These are phyloP conservation scores for Tokudaia muenninki DNA, from an alignment of 2,797 vertebrate genomes.

Conservation along the genomic window DNA sequence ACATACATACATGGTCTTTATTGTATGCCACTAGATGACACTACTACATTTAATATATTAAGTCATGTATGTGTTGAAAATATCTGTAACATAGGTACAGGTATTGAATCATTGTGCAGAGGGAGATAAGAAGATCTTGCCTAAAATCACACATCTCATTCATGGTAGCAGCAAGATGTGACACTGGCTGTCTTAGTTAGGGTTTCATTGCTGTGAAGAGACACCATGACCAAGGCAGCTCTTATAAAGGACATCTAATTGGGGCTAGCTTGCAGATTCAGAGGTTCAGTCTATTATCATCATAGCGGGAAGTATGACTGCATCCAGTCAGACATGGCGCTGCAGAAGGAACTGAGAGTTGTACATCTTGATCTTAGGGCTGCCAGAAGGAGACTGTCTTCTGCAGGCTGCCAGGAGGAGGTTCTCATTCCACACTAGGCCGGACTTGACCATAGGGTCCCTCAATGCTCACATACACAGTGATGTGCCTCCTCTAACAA, in stretches of 20 bases:
- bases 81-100: not conserved
- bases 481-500: too few relatives aligned
- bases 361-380: not conserved
- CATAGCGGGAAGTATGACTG: not conserved
- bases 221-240: not conserved
- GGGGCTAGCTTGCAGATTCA: not conserved
- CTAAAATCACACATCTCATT: not conserved
- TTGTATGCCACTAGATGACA: not conserved
- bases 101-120: not conserved
- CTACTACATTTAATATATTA: not conserved
- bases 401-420: not conserved
- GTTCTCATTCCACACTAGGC: not conserved
- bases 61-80: not conserved
- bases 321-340: not conserved
- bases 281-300: not conserved
- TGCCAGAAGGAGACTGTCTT: not conserved
- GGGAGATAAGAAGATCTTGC: not conserved
- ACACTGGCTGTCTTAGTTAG: not conserved
- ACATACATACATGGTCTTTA: not conserved
- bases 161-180: not conserved
- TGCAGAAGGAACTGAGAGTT: not conserved
- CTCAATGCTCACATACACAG: not conserved
- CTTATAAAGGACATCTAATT: not conserved
- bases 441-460: not conserved
- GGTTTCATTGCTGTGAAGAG: not conserved